phyloP scores from a whole-genome alignment of 2,113 vertebrate species.

The Engraulis encrasicolus region DNA sequence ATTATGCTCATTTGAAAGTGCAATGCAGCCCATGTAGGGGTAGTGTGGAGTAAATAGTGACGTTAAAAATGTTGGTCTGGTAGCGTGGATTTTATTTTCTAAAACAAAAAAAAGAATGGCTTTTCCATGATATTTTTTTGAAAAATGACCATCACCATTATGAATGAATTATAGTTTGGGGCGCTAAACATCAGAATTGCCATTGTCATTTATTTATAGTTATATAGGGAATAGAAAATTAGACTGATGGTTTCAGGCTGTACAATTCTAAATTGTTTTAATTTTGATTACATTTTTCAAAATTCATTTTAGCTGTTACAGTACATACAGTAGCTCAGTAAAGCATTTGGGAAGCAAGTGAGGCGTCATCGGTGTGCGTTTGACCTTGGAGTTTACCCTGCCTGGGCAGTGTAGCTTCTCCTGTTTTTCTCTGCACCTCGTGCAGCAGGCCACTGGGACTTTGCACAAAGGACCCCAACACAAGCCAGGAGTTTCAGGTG shows the following conservation, averaged over 20 bases:
- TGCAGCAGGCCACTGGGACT: neutral
- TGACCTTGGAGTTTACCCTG: neutral
- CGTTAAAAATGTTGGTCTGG: constrained; percentile 3
- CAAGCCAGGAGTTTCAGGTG: constrained; percentile 54
- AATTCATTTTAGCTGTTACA: constrained; percentile 12
- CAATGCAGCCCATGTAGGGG: neutral
- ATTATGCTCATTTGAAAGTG: constrained; percentile 18
- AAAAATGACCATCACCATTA: neutral
- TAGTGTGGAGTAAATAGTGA: constrained; percentile 12
- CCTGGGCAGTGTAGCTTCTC: neutral
- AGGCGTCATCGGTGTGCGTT: neutral
- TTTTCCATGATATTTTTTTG: neutral
- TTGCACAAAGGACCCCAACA: neutral
- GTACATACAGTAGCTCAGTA: neutral
- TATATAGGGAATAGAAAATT: neutral
- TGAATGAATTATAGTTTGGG: neutral
- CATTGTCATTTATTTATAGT: neutral
- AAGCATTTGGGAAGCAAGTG: neutral
- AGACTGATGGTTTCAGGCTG: neutral
- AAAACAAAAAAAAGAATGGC: neutral
- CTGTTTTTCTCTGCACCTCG: neutral
- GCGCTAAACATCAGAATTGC: neutral
- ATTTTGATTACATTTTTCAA: neutral
- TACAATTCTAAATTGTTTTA: neutral
- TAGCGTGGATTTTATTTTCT: neutral